Percentiles rank a stretch among this genome's conserved stretches.
Evolutionary conservation across 1,140 invertebrate species (phyloP).

Genomic region (Drosophila fuyamai): DNA sequence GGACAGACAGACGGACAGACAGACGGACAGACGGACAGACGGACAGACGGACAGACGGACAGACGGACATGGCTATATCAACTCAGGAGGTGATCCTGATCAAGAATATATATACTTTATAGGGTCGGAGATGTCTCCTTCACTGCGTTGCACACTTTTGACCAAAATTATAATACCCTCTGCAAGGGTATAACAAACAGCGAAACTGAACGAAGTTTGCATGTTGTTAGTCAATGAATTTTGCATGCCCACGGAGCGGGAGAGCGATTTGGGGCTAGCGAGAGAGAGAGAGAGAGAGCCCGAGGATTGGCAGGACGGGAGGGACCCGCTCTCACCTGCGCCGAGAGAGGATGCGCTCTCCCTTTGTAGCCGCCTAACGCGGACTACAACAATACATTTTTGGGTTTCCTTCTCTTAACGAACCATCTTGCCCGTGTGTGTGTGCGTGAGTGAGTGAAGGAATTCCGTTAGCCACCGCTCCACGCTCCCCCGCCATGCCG

Average conservation of each 20-base stretch:
- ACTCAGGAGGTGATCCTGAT: too few species aligned
- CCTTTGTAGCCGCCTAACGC: slow-evolving; percentile 13
- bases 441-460: slow-evolving; percentile 11
- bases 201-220: slow-evolving; percentile 64
- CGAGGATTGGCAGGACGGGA: not conserved
- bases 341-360: slow-evolving; percentile 5
- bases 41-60: too few species aligned
- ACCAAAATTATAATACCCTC: too few species aligned
- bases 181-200: too few species aligned
- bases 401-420: slow-evolving; percentile 59
- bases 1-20: too few species aligned
- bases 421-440: slow-evolving; percentile 12
- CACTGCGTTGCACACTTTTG: too few species aligned
- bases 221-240: slow-evolving; percentile 80
- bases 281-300: slow-evolving; percentile 1
- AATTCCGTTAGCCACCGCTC: slow-evolving; percentile 10
- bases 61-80: too few species aligned
- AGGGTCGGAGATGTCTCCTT: too few species aligned
- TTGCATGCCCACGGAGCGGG: slow-evolving; percentile 54
- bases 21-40: too few species aligned
- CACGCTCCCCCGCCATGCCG: not conserved
- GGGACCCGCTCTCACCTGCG: slow-evolving; percentile 14
- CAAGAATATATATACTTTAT: too few species aligned
- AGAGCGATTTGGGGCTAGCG: slow-evolving; percentile 15
- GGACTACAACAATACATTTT: slow-evolving; percentile 38